Percentiles rank a stretch among this genome's conserved stretches.
These are phyloP conservation scores for Cossypha caffra DNA, from an alignment of 2,797 vertebrate genomes.

Conservation along the genomic window DNA sequence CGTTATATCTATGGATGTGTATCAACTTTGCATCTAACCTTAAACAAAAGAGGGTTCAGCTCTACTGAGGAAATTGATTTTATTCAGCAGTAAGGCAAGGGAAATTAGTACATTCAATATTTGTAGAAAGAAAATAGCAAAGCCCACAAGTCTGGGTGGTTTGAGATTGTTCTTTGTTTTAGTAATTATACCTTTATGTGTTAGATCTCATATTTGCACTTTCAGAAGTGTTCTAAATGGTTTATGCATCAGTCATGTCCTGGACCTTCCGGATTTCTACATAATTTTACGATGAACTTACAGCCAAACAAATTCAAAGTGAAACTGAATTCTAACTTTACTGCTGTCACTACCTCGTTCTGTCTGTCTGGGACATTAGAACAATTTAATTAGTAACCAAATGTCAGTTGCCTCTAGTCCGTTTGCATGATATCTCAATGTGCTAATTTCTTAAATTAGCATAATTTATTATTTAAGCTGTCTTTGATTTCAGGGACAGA, in stretches of 20 bases:
- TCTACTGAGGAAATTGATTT: slow-evolving; percentile 82
- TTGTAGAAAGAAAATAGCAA: slow-evolving; percentile 82
- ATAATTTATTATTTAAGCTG: slow-evolving; percentile 69
- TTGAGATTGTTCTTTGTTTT: slow-evolving; percentile 82
- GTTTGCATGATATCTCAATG: slow-evolving; percentile 56
- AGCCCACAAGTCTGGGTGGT: slow-evolving; percentile 76
- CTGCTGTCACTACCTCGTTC: neutral
- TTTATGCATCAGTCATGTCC: slow-evolving; percentile 50
- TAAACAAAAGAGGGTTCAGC: slow-evolving; percentile 80
- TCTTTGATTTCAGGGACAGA: slow-evolving; percentile 64
- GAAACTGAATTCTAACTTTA: slow-evolving; percentile 64
- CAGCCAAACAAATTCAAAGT: slow-evolving; percentile 66
- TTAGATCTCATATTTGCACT: slow-evolving; percentile 76
- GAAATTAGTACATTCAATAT: slow-evolving; percentile 86
- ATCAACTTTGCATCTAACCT: slow-evolving; percentile 79
- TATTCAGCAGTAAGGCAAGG: slow-evolving; percentile 79
- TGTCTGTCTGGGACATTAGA: slow-evolving; percentile 23
- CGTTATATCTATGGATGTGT: slow-evolving; percentile 72
- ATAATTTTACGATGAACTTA: slow-evolving; percentile 49
- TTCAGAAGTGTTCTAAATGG: slow-evolving; percentile 68
- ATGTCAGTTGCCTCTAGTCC: slow-evolving; percentile 31
- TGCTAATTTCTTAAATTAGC: slow-evolving; percentile 50
- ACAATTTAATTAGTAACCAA: slow-evolving; percentile 49
- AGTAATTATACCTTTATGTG: slow-evolving; percentile 80
- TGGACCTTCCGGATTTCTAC: slow-evolving; percentile 50